phyloP scores from a whole-genome alignment of 2,888 invertebrate genomes.

The Papilio protenor region DNA sequence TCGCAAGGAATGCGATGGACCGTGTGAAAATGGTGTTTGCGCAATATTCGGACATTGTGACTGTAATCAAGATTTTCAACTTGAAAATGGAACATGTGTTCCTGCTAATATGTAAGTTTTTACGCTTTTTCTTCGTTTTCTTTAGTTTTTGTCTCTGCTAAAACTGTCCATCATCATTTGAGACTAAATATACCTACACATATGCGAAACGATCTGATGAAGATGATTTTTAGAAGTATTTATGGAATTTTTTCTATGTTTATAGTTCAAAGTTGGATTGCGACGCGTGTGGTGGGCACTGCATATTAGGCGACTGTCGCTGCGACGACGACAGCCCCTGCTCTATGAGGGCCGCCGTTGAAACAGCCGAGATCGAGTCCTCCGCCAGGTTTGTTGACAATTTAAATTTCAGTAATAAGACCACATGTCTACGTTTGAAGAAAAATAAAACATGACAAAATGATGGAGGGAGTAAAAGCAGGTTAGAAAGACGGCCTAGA shows the following conservation, averaged over 20 bases:
- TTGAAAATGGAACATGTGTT: slow-evolving; percentile 35
- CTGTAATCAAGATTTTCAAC: slow-evolving; percentile 11
- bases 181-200: too few species aligned
- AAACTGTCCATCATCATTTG: not conserved
- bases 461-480: too few species aligned
- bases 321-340: slow-evolving; percentile 58
- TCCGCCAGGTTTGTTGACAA: slow-evolving; percentile 53
- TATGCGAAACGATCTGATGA: too few species aligned
- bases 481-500: not conserved
- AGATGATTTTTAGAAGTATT: not conserved
- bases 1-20: slow-evolving; percentile 55
- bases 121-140: not conserved
- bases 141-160: slow-evolving; percentile 44
- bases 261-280: slow-evolving; percentile 50
- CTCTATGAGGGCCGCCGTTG: slow-evolving; percentile 33
- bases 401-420: not conserved
- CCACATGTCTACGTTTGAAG: not conserved
- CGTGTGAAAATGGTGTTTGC: slow-evolving; percentile 60
- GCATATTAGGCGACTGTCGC: slow-evolving; percentile 53
- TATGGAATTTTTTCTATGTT: not conserved
- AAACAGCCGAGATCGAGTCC: slow-evolving; percentile 52
- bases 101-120: slow-evolving; percentile 14
- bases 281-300: slow-evolving; percentile 55
- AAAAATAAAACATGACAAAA: too few species aligned
- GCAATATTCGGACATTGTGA: slow-evolving; percentile 55